Conservation (phyloP, 53 echinoderm and acorn worm genomes). For the Hippasteria phrygiana region DNA sequence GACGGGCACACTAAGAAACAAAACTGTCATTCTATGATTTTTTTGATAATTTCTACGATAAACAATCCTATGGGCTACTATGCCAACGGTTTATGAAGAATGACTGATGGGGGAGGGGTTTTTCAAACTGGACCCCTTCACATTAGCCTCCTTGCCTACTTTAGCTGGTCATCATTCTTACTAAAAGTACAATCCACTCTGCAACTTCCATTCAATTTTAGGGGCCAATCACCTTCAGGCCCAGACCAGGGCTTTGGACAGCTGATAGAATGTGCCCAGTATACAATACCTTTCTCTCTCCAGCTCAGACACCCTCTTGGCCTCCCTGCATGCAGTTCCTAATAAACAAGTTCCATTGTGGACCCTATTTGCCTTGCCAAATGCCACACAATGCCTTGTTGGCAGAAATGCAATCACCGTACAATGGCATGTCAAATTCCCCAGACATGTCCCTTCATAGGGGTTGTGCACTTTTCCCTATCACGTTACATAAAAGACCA, state of each 20-base stretch:
- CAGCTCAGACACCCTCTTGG: slow-evolving; percentile 38
- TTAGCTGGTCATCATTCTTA: not conserved
- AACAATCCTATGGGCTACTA: too few species aligned
- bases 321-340: slow-evolving; percentile 30
- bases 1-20: too few species aligned
- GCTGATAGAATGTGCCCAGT: slow-evolving; percentile 4
- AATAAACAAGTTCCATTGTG: slow-evolving; percentile 53
- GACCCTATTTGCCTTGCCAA: slow-evolving; percentile 30
- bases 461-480: slow-evolving; percentile 39
- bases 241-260: slow-evolving; percentile 31
- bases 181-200: not conserved
- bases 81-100: too few species aligned
- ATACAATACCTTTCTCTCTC: slow-evolving; percentile 1
- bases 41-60: too few species aligned
- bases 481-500: slow-evolving; percentile 37
- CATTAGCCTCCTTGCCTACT: not conserved
- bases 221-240: slow-evolving; percentile 32
- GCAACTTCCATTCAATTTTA: not conserved
- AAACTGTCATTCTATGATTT: too few species aligned
- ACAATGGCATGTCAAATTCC: slow-evolving; percentile 31
- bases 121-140: too few species aligned
- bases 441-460: slow-evolving; percentile 33
- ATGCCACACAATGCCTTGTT: slow-evolving; percentile 24
- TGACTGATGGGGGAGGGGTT: not conserved
- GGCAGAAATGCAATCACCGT: slow-evolving; percentile 28